These are phyloP conservation scores for Notothenia coriiceps DNA, from an alignment of 2,113 vertebrate genomes.

Conservation along the genomic window DNA sequence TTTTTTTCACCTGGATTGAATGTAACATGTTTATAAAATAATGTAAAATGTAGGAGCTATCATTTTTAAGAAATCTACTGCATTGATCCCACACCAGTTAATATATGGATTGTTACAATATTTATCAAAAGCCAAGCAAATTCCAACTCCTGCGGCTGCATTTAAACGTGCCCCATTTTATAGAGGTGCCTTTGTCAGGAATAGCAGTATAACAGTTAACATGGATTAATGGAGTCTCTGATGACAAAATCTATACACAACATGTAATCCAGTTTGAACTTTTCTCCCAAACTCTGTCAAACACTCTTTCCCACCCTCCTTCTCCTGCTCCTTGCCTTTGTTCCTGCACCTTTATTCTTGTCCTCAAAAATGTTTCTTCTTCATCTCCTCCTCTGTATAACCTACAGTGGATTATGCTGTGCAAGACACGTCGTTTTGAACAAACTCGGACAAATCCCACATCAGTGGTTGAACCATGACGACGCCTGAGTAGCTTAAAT, in stretches of 20 bases:
- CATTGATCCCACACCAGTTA: background rate
- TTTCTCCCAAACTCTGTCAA: conserved; percentile 26
- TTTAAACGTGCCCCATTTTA: background rate
- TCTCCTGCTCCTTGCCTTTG: conserved; percentile 36
- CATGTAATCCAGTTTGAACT: conserved; percentile 42
- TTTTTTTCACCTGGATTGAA: background rate
- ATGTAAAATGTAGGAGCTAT: background rate
- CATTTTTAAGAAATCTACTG: conserved; percentile 2
- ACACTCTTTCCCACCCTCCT: background rate
- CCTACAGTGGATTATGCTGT: conserved; percentile 58
- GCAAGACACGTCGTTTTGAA: conserved; percentile 58
- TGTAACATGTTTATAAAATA: background rate
- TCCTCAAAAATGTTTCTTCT: conserved; percentile 31
- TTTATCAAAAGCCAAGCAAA: background rate
- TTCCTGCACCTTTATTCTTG: conserved; percentile 39
- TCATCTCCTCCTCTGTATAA: conserved; percentile 46
- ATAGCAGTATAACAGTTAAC: background rate
- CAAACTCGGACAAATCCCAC: conserved; percentile 69
- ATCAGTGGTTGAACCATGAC: conserved; percentile 46
- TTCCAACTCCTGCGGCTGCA: background rate
- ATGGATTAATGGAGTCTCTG: conserved; percentile 8
- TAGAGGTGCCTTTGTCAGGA: background rate
- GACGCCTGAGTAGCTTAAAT: conserved; percentile 58
- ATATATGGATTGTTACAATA: background rate
- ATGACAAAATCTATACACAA: conserved; percentile 25